Percentiles rank a stretch among this genome's conserved stretches.
phyloP scores from a whole-genome alignment of 1,140 invertebrate species.

The Drosophila nebulosa region DNA sequence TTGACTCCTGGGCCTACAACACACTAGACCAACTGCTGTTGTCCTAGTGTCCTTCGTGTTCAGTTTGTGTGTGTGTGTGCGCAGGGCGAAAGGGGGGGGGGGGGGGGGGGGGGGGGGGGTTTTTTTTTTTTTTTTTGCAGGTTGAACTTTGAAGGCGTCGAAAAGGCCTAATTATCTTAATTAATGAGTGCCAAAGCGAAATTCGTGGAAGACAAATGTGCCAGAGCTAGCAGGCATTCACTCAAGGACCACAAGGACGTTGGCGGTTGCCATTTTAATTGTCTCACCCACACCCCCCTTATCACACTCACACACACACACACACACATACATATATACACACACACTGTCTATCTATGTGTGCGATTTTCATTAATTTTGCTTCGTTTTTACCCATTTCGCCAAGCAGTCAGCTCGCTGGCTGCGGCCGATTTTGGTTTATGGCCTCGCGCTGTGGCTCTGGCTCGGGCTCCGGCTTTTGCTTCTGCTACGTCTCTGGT shows the following conservation, averaged over 20 bases:
- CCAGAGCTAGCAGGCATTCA: conserved; percentile 43
- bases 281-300: conserved; percentile 44
- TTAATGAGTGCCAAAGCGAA: conserved; percentile 76
- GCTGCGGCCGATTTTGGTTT: conserved; percentile 71
- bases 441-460: conserved; percentile 32
- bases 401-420: conserved; percentile 38
- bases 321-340: conserved; percentile 1
- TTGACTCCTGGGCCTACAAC: conserved; percentile 5
- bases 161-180: conserved; percentile 79
- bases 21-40: conserved; percentile 45
- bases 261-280: conserved; percentile 75
- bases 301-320: conserved; percentile 11
- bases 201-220: conserved; percentile 77
- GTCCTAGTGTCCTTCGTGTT: conserved; percentile 19
- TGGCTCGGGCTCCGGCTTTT: neutral
- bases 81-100: neutral
- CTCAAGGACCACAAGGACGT: conserved; percentile 67
- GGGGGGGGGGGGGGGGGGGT: neutral
- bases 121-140: conserved; percentile 34
- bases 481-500: conserved; percentile 19
- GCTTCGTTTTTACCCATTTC: conserved; percentile 63
- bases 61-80: conserved; percentile 15
- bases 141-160: conserved; percentile 75
- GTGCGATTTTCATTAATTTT: conserved; percentile 77
- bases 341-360: conserved; percentile 22